Evolutionary conservation across 1,140 invertebrate species (phyloP), one percentile per base, ranked within the genome.

Genomic region (Zaprionus kolodkinae): DNA sequence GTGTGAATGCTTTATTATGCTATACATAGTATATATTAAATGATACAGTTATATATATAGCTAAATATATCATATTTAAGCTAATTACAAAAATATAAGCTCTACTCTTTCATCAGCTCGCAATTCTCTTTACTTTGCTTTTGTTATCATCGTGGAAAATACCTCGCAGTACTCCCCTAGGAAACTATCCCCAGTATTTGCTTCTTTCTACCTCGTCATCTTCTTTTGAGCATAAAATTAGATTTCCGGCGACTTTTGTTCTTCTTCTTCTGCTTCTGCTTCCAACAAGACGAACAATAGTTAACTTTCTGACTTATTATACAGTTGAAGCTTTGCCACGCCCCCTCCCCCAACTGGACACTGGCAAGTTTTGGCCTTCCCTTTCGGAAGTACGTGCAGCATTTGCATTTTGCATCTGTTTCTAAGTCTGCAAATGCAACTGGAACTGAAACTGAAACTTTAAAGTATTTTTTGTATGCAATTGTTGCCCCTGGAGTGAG

Each of bases 401-500:
- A 56, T 70, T 52, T 55, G 60, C 67, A 70, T 71, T 45, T 48
- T 35, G 10, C 54, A 48, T 35, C 30, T 66, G 27, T 55, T 50
- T 25, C 45, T 21, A 50, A 50, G 45, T 25, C 43, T 2, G 43
- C 38, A 40, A 40, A n/a, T 40, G 38, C 11, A 40, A 40, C 43
- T 33, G 9, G 35, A 55, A 13, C 21, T 64, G 48, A 11, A 30
- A 30, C 27, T 30, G 27, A 30, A 30, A 30, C 27, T 30, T 30
- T 30, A 30, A 30, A 30, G 27, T 30, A 3, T 52, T 15, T 40
- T 72, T 60, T 59, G 59, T 55, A 67, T 72, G 72, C 72, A 61
- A 61, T 73, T 69, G 68, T 69, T 69, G 66, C 72, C 68, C 40
- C 64, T 43, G 35, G 63, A 36, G 36, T 12, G 13, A 48, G n/a